Percentiles rank a stretch among this genome's conserved stretches.
Conservation (phyloP, 2,797 vertebrate species). For the Sebastes cheni region DNA sequence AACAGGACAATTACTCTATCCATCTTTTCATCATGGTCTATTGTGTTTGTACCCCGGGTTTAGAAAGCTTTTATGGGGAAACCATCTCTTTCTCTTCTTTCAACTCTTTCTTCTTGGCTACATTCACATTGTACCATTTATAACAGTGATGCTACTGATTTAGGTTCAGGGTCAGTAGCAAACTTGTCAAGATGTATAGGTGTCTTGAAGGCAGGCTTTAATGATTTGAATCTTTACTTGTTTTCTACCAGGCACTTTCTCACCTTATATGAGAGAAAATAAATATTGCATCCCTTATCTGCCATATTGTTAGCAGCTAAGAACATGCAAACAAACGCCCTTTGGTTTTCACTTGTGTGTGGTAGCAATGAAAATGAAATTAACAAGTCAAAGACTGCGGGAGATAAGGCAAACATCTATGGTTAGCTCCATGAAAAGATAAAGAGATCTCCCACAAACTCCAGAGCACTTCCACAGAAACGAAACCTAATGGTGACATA, state of each 20-base stretch:
- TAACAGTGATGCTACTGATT: conserved; percentile 35
- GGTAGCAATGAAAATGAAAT: neutral
- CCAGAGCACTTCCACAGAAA: neutral
- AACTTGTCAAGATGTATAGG: conserved; percentile 16
- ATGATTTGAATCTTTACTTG: neutral
- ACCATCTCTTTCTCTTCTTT: conserved; percentile 68
- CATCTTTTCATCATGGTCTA: conserved; percentile 81
- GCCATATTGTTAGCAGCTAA: neutral
- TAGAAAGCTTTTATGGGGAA: conserved; percentile 83
- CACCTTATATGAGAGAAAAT: neutral
- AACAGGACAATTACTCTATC: conserved; percentile 87
- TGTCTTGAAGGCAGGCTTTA: neutral
- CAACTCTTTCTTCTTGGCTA: conserved; percentile 44
- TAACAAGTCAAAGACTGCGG: neutral
- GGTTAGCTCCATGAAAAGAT: neutral
- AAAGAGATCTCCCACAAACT: neutral
- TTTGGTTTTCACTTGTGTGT: too few relatives aligned
- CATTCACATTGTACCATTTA: conserved; percentile 43
- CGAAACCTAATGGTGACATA: neutral
- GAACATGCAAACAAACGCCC: neutral
- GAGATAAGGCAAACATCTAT: neutral
- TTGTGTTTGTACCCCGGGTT: conserved; percentile 80
- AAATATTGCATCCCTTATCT: neutral
- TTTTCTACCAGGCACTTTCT: neutral
- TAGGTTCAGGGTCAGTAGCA: conserved; percentile 45